A percentile compares a stretch with the other conserved stretches of the same genome.
Evolutionary conservation across 1,140 invertebrate species (phyloP).

Genomic region (Dendrolimus punctatus): DNA sequence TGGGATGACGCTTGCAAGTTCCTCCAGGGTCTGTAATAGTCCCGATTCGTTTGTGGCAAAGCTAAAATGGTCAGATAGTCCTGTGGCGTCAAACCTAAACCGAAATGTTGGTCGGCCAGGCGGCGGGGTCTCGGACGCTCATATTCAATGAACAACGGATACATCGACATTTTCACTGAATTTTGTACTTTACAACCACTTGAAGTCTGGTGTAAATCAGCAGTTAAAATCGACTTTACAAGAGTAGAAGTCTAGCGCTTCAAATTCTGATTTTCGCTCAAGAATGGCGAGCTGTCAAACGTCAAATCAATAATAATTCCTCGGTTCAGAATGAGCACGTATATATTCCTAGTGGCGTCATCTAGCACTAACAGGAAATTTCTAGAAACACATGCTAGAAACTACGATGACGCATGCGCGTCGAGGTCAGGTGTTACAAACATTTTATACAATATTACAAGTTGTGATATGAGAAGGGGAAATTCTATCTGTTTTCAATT

Average conservation of each 20-base stretch:
- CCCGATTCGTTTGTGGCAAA: constrained; percentile 25
- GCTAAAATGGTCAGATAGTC: constrained; percentile 36
- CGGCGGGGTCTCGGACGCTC: constrained; percentile 24
- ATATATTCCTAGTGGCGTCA: constrained; percentile 19
- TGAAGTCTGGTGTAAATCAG: too few relatives aligned
- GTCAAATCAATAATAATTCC: not conserved
- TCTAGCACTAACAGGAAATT: constrained; percentile 17
- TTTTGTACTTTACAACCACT: too few relatives aligned
- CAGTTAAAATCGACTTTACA: too few relatives aligned
- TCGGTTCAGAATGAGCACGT: not conserved
- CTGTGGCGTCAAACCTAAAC: constrained; percentile 35
- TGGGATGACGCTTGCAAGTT: constrained; percentile 28
- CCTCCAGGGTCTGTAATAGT: constrained; percentile 37
- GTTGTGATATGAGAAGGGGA: too few relatives aligned
- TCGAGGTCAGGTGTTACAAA: constrained; percentile 3
- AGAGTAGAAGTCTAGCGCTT: too few relatives aligned
- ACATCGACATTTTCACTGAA: constrained; percentile 29
- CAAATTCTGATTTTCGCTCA: too few relatives aligned
- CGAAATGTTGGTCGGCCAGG: constrained; percentile 39
- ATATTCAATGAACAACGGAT: constrained; percentile 33
- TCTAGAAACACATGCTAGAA: constrained; percentile 18
- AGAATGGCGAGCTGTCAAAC: too few relatives aligned
- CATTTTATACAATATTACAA: constrained; percentile 1
- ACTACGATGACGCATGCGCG: constrained; percentile 1
- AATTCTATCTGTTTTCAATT: too few relatives aligned